Evolutionary conservation across 37 sponge, comb jelly and placozoan genomes (phyloP).

Genomic region (Tethya wilhelma): DNA sequence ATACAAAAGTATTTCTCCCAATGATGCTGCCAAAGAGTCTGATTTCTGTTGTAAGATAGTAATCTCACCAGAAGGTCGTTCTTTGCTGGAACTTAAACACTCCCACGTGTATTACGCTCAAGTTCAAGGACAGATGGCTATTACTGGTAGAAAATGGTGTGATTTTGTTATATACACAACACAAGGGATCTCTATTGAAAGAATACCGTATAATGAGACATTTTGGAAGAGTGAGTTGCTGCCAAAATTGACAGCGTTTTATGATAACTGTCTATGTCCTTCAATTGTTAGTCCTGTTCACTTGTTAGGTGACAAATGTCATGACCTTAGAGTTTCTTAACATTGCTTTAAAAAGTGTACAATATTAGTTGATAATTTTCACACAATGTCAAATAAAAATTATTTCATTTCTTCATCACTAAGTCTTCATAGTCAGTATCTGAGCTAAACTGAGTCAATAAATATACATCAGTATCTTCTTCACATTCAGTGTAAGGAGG

Average conservation of each 20-base stretch:
- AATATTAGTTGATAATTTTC: too few relatives aligned
- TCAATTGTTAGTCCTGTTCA: slow-evolving; percentile 46
- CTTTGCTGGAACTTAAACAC: slow-evolving; percentile 1
- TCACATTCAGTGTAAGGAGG: too few relatives aligned
- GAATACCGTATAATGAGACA: slow-evolving; percentile 18
- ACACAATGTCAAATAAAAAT: too few relatives aligned
- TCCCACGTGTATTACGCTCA: slow-evolving; percentile 37
- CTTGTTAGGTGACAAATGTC: slow-evolving; percentile 7
- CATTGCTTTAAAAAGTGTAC: too few relatives aligned
- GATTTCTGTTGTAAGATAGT: slow-evolving; percentile 17
- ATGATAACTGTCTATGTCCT: slow-evolving; percentile 49
- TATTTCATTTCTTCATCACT: too few relatives aligned
- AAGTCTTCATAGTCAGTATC: too few relatives aligned
- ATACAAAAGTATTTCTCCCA: neutral
- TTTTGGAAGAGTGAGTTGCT: slow-evolving; percentile 21
- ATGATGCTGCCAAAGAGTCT: slow-evolving; percentile 10
- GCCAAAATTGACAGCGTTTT: slow-evolving; percentile 33
- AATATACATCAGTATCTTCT: too few relatives aligned
- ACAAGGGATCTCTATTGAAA: slow-evolving; percentile 29
- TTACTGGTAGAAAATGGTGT: slow-evolving; percentile 41
- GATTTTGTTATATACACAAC: slow-evolving; percentile 38
- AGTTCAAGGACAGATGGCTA: slow-evolving; percentile 46
- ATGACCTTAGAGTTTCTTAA: too few relatives aligned
- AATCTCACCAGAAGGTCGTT: neutral
- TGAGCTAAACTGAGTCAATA: neutral